Conservation (phyloP, 2,113 vertebrate species). For the Tapirus terrestris region DNA sequence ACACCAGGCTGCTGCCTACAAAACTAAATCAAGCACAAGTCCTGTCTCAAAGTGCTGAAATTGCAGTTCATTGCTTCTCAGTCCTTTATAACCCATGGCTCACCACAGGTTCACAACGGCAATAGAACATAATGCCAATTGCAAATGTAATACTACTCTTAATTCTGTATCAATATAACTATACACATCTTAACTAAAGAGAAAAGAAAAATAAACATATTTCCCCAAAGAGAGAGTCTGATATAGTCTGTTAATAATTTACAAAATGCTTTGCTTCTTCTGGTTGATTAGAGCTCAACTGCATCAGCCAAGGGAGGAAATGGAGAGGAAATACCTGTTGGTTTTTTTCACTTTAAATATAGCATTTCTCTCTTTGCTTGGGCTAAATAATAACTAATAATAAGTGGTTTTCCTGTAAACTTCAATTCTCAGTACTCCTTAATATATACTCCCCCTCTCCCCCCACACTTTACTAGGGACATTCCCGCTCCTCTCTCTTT, state of each 20-base stretch:
- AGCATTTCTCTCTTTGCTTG: not conserved
- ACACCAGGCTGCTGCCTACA: not conserved
- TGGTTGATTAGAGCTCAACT: not conserved
- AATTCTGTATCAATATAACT: not conserved
- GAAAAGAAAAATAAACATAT: not conserved
- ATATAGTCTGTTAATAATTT: not conserved
- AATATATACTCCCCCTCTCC: not conserved
- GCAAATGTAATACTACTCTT: not conserved
- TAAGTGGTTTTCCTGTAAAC: not conserved
- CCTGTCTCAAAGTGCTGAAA: not conserved
- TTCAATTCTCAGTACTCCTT: not conserved
- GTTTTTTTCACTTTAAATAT: not conserved
- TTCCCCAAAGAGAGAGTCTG: not conserved
- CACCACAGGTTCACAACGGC: not conserved
- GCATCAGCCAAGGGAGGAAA: not conserved
- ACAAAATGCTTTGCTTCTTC: conserved; percentile 11
- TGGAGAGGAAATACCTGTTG: not conserved
- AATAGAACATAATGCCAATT: not conserved
- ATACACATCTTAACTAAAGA: not conserved
- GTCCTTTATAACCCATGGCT: not conserved
- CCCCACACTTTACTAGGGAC: not conserved
- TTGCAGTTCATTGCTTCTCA: not conserved
- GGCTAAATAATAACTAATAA: not conserved
- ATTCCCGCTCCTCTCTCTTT: not conserved
- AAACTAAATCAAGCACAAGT: not conserved